Percentiles rank a stretch among this genome's conserved stretches.
phyloP scores from a whole-genome alignment of 1,140 invertebrate genomes.

The Anastrepha ludens region DNA sequence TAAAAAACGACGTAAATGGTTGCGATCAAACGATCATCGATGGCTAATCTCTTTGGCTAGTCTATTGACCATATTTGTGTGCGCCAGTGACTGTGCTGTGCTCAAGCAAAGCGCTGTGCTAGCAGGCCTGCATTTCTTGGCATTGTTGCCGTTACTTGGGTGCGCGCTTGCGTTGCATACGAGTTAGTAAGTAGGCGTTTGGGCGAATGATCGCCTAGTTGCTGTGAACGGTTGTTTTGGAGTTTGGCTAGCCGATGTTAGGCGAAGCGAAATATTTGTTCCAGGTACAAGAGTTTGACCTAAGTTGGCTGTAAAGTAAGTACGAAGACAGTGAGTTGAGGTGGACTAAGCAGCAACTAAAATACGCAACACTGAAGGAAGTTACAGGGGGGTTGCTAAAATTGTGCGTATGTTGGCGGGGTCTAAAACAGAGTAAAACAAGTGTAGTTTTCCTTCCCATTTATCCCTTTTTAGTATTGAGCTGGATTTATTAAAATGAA shows the following conservation, averaged over 20 bases:
- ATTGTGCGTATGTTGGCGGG: too few species aligned
- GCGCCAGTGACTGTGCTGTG: neutral
- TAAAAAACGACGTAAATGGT: neutral
- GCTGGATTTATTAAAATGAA: too few species aligned
- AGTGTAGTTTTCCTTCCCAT: too few species aligned
- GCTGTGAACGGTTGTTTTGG: neutral
- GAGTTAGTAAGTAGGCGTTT: slow-evolving; percentile 37
- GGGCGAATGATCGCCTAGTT: slow-evolving; percentile 29
- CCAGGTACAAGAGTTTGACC: neutral
- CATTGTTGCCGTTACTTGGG: neutral
- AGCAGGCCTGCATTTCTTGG: neutral
- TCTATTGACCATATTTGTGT: slow-evolving; percentile 51
- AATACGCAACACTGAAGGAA: neutral
- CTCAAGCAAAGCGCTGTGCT: neutral
- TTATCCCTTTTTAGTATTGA: too few species aligned
- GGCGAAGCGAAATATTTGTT: neutral
- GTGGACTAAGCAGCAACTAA: neutral
- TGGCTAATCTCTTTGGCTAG: slow-evolving; percentile 12
- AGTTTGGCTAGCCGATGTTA: neutral
- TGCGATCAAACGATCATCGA: slow-evolving; percentile 36
- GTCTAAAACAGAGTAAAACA: too few species aligned
- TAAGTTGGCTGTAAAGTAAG: neutral
- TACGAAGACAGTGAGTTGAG: neutral
- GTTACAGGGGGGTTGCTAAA: too few species aligned
- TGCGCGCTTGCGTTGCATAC: neutral